These are phyloP conservation scores for Proterorhinus semilunaris DNA, from an alignment of 2,113 vertebrate species.

Conservation along the genomic window DNA sequence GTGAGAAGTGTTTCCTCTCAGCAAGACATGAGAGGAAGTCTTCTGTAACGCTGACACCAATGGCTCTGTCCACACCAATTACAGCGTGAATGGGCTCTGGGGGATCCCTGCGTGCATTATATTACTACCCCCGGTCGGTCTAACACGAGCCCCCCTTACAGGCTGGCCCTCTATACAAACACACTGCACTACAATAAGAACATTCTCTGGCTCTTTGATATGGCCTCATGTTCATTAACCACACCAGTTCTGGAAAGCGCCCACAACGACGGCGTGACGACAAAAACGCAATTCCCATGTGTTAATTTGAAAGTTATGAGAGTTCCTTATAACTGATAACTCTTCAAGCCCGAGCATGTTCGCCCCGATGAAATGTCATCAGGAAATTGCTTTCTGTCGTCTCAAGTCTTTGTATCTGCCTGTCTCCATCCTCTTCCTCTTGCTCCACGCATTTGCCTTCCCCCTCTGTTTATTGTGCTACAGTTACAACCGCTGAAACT, in stretches of 20 bases:
- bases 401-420: slow-evolving; percentile 44
- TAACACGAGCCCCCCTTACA: slow-evolving; percentile 59
- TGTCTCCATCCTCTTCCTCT: slow-evolving; percentile 42
- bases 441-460: slow-evolving; percentile 42
- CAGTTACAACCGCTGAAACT: slow-evolving; percentile 78
- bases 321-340: background rate
- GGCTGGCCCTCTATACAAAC: slow-evolving; percentile 63
- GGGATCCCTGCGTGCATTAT: slow-evolving; percentile 73
- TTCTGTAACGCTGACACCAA: slow-evolving; percentile 64
- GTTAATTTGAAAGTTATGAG: slow-evolving; percentile 26
- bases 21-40: slow-evolving; percentile 65
- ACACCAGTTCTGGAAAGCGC: slow-evolving; percentile 65
- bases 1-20: slow-evolving; percentile 58
- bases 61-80: slow-evolving; percentile 76
- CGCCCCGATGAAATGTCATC: slow-evolving; percentile 32
- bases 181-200: slow-evolving; percentile 67
- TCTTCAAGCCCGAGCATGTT: background rate
- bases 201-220: slow-evolving; percentile 72
- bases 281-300: slow-evolving; percentile 37
- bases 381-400: slow-evolving; percentile 48
- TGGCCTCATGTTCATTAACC: slow-evolving; percentile 61
- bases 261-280: slow-evolving; percentile 48
- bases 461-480: slow-evolving; percentile 75
- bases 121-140: slow-evolving; percentile 65
- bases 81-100: slow-evolving; percentile 72